A percentile compares a stretch with the other conserved stretches of the same genome.
phyloP scores from a whole-genome alignment of 1,140 invertebrate genomes.

The Aphis craccivora region DNA sequence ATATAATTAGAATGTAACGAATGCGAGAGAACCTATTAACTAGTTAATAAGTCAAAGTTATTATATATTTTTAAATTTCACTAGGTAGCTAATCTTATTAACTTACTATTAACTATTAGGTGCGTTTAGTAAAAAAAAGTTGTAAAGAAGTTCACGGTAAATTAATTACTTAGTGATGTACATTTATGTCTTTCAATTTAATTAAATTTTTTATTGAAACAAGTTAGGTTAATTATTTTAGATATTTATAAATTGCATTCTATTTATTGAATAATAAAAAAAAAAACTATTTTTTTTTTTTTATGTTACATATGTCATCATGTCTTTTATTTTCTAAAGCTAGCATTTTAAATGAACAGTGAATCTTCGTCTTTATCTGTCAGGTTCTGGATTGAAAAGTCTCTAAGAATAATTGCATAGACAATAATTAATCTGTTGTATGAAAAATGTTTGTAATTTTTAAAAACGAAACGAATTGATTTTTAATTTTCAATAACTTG shows the following conservation, averaged over 20 bases:
- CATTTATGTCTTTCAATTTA: background rate
- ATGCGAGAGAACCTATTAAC: background rate
- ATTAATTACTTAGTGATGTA: background rate
- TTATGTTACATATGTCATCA: background rate
- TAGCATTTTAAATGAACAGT: too few species aligned
- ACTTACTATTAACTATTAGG: background rate
- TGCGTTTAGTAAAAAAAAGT: background rate
- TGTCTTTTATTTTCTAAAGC: background rate
- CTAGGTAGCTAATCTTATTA: background rate
- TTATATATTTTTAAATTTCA: background rate
- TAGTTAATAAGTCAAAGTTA: background rate
- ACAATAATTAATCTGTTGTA: too few species aligned
- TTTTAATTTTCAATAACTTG: too few species aligned
- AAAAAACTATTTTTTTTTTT: background rate
- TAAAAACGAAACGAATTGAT: too few species aligned
- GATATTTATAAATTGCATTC: background rate
- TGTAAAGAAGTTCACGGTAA: background rate
- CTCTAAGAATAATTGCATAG: too few species aligned
- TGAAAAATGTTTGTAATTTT: too few species aligned
- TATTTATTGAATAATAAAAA: background rate
- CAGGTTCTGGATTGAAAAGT: too few species aligned
- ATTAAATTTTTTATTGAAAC: background rate
- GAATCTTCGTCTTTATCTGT: too few species aligned
- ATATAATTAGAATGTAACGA: constrained; percentile 12
- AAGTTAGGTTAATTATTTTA: background rate